These are phyloP conservation scores for Carlito syrichta DNA, from an alignment of 2,113 vertebrate species.

Conservation along the genomic window DNA sequence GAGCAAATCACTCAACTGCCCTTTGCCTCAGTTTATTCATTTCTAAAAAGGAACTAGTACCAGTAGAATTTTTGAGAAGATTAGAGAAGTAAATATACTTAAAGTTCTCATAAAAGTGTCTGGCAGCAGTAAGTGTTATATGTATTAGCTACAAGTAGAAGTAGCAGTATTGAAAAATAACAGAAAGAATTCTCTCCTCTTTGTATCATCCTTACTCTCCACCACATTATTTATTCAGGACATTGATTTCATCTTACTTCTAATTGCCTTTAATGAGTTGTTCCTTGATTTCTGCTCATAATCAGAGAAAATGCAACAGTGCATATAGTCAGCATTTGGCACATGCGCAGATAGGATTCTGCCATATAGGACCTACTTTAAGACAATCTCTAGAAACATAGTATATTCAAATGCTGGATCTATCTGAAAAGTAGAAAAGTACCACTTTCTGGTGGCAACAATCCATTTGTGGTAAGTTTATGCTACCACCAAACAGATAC, in stretches of 20 bases:
- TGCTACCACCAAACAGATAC: background rate
- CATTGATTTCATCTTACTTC: background rate
- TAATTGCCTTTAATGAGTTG: background rate
- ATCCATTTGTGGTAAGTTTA: background rate
- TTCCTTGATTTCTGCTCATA: background rate
- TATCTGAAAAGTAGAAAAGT: conserved; percentile 26
- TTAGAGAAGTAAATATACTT: conserved; percentile 1
- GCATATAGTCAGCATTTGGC: background rate
- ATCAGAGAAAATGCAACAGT: background rate
- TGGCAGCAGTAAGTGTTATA: background rate
- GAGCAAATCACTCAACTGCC: background rate
- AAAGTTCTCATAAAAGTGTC: background rate
- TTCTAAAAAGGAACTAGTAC: conserved; percentile 27
- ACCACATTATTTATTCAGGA: background rate
- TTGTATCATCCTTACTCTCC: background rate
- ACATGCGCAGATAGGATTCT: background rate
- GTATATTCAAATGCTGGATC: background rate
- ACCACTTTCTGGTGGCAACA: background rate
- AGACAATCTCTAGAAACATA: conserved; percentile 18
- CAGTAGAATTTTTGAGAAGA: too few species aligned
- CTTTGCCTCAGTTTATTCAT: background rate
- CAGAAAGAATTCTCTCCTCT: background rate
- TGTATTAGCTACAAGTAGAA: background rate
- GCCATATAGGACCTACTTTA: conserved; percentile 12
- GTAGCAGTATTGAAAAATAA: background rate